phyloP scores from a whole-genome alignment of 2,797 vertebrate species.

The Peromyscus eremicus region DNA sequence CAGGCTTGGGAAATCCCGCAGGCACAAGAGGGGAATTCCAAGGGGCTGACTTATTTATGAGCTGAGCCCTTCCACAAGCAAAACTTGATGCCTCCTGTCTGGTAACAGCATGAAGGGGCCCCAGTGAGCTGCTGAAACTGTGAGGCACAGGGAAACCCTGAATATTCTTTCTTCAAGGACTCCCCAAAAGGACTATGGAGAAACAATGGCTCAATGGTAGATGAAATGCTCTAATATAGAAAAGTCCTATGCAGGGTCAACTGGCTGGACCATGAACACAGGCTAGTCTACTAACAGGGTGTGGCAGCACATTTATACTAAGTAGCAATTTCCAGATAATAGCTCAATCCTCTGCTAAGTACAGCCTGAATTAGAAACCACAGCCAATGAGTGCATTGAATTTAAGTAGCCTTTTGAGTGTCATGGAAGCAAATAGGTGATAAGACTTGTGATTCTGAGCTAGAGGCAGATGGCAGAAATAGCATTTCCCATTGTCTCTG shows the following conservation, averaged over 20 bases:
- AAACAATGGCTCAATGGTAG: background rate
- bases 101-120: background rate
- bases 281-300: background rate
- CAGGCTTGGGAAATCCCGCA: background rate
- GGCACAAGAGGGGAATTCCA: background rate
- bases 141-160: background rate
- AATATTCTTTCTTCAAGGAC: background rate
- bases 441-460: background rate
- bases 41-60: background rate
- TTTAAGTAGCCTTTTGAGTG: background rate
- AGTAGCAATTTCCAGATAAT: background rate
- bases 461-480: background rate
- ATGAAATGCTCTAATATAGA: background rate
- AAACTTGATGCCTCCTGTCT: background rate
- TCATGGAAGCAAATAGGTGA: background rate
- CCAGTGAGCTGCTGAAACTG: background rate
- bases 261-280: background rate
- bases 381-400: fast-evolving
- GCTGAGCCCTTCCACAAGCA: background rate
- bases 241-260: background rate
- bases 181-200: background rate
- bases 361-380: background rate
- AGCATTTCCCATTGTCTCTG: background rate
- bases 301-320: background rate
- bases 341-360: background rate